These are phyloP conservation scores for Acanthiza pusilla DNA, from an alignment of 2,797 vertebrate genomes.

Conservation along the genomic window DNA sequence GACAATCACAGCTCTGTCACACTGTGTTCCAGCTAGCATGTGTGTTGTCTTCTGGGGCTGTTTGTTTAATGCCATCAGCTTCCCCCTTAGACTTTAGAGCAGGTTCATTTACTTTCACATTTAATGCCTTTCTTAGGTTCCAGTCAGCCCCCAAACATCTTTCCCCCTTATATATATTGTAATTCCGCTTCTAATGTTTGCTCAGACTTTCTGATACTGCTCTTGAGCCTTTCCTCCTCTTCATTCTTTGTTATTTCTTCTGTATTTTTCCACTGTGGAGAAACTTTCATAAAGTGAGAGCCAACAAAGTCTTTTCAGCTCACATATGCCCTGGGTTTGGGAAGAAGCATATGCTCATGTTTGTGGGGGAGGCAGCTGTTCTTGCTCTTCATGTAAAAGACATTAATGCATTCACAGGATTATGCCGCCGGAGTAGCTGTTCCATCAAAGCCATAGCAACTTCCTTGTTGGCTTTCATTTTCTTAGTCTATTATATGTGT, in stretches of 20 bases:
- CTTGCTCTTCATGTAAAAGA: background rate
- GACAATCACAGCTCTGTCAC: background rate
- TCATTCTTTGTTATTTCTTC: background rate
- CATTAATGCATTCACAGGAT: slow-evolving; percentile 5
- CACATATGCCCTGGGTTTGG: background rate
- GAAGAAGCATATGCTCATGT: background rate
- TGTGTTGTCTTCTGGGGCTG: background rate
- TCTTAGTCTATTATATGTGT: background rate
- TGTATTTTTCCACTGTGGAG: background rate
- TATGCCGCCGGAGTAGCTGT: background rate
- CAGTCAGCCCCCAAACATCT: background rate
- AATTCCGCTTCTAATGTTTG: background rate
- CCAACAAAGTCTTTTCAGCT: background rate
- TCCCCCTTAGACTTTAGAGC: background rate
- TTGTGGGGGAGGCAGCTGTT: background rate
- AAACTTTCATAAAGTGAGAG: background rate
- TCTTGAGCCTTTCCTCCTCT: background rate
- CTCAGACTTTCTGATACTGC: background rate
- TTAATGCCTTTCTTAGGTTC: background rate
- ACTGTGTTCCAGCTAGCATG: background rate
- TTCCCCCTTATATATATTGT: background rate
- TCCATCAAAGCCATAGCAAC: slow-evolving; percentile 15
- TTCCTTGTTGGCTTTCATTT: slow-evolving; percentile 28
- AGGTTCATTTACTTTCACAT: background rate
- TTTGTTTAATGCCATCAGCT: background rate